These are phyloP conservation scores for Halcyon senegalensis DNA, from an alignment of 2,113 vertebrate species.

Conservation along the genomic window DNA sequence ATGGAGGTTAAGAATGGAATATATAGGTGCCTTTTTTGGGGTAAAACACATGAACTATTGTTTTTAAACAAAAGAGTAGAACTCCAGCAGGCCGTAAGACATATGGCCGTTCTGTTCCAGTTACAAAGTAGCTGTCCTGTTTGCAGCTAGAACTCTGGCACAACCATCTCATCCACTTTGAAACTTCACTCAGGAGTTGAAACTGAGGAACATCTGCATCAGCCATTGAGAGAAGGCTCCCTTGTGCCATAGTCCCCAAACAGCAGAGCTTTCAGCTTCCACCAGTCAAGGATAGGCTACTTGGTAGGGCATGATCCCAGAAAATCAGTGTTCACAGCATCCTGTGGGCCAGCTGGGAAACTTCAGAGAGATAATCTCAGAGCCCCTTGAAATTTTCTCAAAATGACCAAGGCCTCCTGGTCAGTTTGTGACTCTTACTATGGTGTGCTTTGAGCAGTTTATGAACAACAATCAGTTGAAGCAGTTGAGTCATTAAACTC, in stretches of 20 bases:
- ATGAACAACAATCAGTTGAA: not conserved
- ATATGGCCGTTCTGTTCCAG: not conserved
- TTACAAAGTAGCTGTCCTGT: not conserved
- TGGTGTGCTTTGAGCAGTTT: not conserved
- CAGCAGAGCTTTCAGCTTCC: not conserved
- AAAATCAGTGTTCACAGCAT: not conserved
- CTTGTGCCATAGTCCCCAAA: not conserved
- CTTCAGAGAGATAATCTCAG: not conserved
- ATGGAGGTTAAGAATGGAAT: not conserved
- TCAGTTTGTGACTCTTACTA: not conserved
- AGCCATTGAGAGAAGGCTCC: fast-evolving
- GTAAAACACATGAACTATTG: not conserved
- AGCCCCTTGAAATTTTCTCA: not conserved
- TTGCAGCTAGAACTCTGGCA: not conserved
- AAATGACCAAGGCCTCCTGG: fast-evolving
- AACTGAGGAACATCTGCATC: not conserved
- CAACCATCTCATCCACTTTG: not conserved
- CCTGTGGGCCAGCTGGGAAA: not conserved
- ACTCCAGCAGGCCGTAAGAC: not conserved
- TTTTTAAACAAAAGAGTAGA: not conserved
- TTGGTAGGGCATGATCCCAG: not conserved
- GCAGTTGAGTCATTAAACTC: not conserved
- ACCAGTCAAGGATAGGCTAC: not conserved
- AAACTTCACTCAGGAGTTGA: not conserved
- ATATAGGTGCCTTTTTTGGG: not conserved